Evolutionary conservation across 2,888 invertebrate species (phyloP).

Genomic region (Temnothorax ravouxi): DNA sequence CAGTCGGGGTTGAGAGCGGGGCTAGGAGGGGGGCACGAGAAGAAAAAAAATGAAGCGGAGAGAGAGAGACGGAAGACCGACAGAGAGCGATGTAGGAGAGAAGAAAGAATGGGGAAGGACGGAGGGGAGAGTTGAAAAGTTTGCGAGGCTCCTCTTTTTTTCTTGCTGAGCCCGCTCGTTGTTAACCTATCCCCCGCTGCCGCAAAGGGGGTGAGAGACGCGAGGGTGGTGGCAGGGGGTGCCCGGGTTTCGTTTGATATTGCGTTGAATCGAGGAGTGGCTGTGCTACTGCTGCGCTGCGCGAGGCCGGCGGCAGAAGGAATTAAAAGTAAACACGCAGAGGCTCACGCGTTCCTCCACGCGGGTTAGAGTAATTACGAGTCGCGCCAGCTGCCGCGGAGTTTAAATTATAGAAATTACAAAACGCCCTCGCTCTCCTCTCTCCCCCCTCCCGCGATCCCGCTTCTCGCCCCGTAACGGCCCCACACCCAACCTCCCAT

Average conservation of each 20-base stretch:
- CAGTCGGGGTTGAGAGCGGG: constrained; percentile 39
- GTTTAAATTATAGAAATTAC: constrained; percentile 86
- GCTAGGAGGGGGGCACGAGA: constrained; percentile 52
- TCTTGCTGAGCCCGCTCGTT: constrained; percentile 60
- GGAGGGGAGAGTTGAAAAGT: constrained; percentile 64
- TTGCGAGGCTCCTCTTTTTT: constrained; percentile 63
- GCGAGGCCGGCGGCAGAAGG: constrained; percentile 68
- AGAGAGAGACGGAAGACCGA: constrained; percentile 55
- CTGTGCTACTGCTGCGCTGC: constrained; percentile 61
- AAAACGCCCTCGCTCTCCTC: constrained; percentile 82
- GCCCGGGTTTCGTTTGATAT: constrained; percentile 75
- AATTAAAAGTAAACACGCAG: constrained; percentile 84
- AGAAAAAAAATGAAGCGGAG: constrained; percentile 35
- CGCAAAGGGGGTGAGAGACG: not conserved
- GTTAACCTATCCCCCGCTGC: constrained; percentile 55
- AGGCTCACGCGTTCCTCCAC: constrained; percentile 83
- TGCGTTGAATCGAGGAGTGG: constrained; percentile 77
- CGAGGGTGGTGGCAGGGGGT: constrained; percentile 24
- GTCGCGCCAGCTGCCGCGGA: constrained; percentile 86
- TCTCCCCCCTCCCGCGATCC: constrained; percentile 42
- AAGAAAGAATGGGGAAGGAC: constrained; percentile 53
- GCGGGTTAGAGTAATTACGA: constrained; percentile 86
- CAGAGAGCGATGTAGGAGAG: constrained; percentile 1
- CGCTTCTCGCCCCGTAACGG: constrained; percentile 22
- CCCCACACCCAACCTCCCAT: constrained; percentile 31